Conservation (phyloP, 2,797 vertebrate species). For the Columba guinea region DNA sequence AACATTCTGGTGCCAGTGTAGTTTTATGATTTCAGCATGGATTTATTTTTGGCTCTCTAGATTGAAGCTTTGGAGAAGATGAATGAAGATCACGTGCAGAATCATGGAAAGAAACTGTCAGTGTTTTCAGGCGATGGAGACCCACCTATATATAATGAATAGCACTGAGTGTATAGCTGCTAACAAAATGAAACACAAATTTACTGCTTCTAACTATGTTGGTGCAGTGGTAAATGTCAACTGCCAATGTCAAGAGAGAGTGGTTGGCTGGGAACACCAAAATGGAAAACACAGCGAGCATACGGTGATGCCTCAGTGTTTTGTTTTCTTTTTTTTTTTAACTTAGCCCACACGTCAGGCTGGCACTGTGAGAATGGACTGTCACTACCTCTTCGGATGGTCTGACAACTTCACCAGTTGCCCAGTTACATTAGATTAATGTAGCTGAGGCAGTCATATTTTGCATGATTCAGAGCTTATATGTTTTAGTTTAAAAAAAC, state of each 20-base stretch:
- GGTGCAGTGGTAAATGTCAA: conserved; percentile 42
- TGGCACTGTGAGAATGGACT: conserved; percentile 68
- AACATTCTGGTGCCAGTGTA: accelerated
- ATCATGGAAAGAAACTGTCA: conserved; percentile 84
- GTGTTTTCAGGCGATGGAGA: conserved; percentile 72
- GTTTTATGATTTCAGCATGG: neutral
- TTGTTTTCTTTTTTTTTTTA: neutral
- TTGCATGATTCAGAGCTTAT: conserved; percentile 53
- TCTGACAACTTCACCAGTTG: conserved; percentile 39
- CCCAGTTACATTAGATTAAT: conserved; percentile 43
- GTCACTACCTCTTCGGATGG: conserved; percentile 61
- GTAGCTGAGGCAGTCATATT: conserved; percentile 31
- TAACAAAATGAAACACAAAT: neutral
- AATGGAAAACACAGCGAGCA: conserved; percentile 52
- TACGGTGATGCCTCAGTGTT: conserved; percentile 63
- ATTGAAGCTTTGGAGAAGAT: conserved; percentile 93
- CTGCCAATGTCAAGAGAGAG: conserved; percentile 35
- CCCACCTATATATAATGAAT: conserved; percentile 79
- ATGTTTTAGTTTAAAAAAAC: conserved; percentile 16
- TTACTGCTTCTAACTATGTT: conserved; percentile 54
- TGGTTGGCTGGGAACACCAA: conserved; percentile 55
- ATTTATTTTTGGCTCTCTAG: conserved; percentile 71
- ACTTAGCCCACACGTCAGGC: conserved; percentile 44
- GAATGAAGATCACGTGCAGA: conserved; percentile 94
- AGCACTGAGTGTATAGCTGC: conserved; percentile 39